These are phyloP conservation scores for Glaucidium brasilianum DNA, from an alignment of 2,113 vertebrate species.

Conservation along the genomic window DNA sequence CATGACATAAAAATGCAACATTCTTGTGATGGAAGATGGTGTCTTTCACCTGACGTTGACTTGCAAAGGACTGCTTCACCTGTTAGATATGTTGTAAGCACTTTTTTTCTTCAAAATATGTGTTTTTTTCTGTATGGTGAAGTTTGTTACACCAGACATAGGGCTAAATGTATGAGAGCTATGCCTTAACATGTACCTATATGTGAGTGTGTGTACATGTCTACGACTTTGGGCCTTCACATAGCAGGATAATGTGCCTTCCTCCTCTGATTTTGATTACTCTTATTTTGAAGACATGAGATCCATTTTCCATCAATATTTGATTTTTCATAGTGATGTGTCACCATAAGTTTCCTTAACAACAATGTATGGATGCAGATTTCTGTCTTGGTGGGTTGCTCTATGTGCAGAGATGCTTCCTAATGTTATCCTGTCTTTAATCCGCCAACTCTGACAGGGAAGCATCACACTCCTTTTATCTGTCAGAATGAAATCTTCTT, in stretches of 20 bases:
- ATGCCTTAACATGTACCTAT: not conserved
- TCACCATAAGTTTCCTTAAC: not conserved
- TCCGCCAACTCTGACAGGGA: not conserved
- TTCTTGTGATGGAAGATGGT: not conserved
- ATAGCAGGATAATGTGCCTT: not conserved
- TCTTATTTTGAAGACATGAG: not conserved
- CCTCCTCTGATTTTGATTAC: not conserved
- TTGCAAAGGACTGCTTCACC: not conserved
- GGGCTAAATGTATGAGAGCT: not conserved
- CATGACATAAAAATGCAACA: not conserved
- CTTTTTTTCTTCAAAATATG: not conserved
- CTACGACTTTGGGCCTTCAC: not conserved
- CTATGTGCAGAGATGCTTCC: not conserved
- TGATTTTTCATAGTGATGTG: not conserved
- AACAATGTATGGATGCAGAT: not conserved
- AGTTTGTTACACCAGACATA: not conserved
- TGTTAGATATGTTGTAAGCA: not conserved
- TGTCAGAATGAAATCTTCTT: conserved; percentile 32
- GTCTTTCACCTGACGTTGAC: not conserved
- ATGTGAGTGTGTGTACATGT: not conserved
- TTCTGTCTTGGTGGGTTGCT: not conserved
- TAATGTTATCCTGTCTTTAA: conserved; percentile 33
- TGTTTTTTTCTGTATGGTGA: not conserved
- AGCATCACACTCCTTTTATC: conserved; percentile 13
- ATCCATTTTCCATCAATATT: not conserved